Evolutionary conservation across 2,888 invertebrate species (phyloP), one percentile per base, ranked within the genome.

Genomic region (Furcula furcula): DNA sequence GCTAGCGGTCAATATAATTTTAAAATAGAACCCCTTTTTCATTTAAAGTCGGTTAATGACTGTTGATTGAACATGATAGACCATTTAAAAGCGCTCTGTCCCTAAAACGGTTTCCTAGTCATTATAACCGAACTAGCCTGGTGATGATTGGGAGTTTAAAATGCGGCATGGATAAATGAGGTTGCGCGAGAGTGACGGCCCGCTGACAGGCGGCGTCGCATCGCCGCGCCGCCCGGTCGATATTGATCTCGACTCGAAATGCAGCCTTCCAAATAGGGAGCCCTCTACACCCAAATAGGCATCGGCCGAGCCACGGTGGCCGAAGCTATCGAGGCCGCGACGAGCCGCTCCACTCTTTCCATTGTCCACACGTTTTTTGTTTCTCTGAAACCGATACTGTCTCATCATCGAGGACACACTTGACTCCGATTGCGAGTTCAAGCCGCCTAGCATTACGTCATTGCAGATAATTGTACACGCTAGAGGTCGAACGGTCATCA

Each of bases 191-290:
- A 71, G 64, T 79, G 84, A 85, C 65, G 70, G 72, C 51, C 55
- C 40, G 68, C 43, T 76, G 83, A 74, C 70, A 66, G 49, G 62
- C 49, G 50, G 53, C 18, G 65, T 59, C 71, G 65, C 60, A 57
- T 60, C 65, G 65, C 63, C 43, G 51, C 36, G 43, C 51, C 46
- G 48, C 47, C 30, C 40, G 27, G 38, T 62, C 65, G 83, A 84
- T 85, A 81, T 74, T 65, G 78, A 85, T 83, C 81, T 67, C 69
- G 67, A 74, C 81, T 80, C 75, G 85, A 75, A 73, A 63, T 69
- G 68, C 86, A 88, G 87, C 76, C 73, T 88, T 85, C 88, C 88
- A 78, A 87, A 88, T 88, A 86, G 77, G 88, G 86, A 55, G 42
- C 46, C 64, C 52, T 65, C 63, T 65, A 62, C 56, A 77, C 85